A percentile compares a stretch with the other conserved stretches of the same genome.
Conservation (phyloP, 37 sponge, comb jelly and placozoan species). For the Ephydatia muelleri region DNA sequence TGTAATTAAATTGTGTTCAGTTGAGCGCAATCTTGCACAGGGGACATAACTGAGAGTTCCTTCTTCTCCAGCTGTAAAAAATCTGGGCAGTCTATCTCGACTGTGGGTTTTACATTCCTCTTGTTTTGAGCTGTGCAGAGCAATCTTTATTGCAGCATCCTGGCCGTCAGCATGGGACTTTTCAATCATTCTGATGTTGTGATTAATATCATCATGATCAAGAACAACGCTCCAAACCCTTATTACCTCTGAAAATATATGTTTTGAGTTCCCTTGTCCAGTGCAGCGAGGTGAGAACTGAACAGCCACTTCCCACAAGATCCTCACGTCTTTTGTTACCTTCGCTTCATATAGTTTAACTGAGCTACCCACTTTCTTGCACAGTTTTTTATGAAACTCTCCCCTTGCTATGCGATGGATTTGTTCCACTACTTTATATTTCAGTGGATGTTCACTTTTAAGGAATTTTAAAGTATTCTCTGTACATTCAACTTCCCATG, state of each 20-base stretch:
- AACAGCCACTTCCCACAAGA: slow-evolving; percentile 79
- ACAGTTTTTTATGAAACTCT: slow-evolving; percentile 27
- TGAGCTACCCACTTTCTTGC: slow-evolving; percentile 20
- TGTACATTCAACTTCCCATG: slow-evolving; percentile 89
- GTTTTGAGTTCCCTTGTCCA: neutral
- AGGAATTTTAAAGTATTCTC: slow-evolving; percentile 56
- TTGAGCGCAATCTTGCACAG: slow-evolving; percentile 63
- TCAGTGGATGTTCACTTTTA: slow-evolving; percentile 36
- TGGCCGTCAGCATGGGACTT: slow-evolving; percentile 41
- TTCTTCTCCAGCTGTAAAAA: neutral
- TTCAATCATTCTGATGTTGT: slow-evolving; percentile 41
- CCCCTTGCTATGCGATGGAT: slow-evolving; percentile 68
- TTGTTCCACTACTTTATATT: slow-evolving; percentile 16
- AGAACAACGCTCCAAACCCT: slow-evolving; percentile 76
- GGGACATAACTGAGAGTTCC: slow-evolving; percentile 38
- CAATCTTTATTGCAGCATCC: neutral
- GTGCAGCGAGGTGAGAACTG: slow-evolving; percentile 70
- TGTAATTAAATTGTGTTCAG: slow-evolving; percentile 74
- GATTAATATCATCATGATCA: slow-evolving; percentile 45
- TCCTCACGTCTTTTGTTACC: slow-evolving; percentile 44
- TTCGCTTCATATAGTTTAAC: slow-evolving; percentile 57
- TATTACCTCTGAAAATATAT: slow-evolving; percentile 72
- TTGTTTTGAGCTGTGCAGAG: neutral
- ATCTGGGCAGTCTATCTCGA: slow-evolving; percentile 3
- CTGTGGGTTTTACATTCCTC: neutral